These are phyloP conservation scores for Lamellibrachia satsuma DNA, from an alignment of 2,888 invertebrate species.

Conservation along the genomic window DNA sequence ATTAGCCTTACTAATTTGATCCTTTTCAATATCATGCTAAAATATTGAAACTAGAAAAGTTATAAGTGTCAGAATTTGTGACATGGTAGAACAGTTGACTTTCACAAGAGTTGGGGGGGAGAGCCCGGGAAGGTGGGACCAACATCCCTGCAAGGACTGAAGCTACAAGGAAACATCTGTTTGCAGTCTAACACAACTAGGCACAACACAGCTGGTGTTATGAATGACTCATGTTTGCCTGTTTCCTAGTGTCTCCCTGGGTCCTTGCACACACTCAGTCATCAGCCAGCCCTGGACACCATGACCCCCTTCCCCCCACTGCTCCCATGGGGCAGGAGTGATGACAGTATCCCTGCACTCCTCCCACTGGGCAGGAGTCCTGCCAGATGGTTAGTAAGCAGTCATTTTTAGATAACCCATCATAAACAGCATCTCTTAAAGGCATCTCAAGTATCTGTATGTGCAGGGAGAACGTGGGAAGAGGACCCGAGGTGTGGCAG, in stretches of 20 bases:
- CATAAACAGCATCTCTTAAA: background rate
- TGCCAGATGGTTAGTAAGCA: background rate
- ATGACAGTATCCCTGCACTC: background rate
- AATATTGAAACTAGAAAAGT: too few species aligned
- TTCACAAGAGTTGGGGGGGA: too few species aligned
- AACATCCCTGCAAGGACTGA: background rate
- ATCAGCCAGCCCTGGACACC: too few species aligned
- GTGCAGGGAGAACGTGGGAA: background rate
- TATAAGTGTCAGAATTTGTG: too few species aligned
- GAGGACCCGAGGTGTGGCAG: background rate
- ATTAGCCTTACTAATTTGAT: too few species aligned
- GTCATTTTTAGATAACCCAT: constrained; percentile 11
- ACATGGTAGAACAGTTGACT: too few species aligned
- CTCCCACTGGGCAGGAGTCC: background rate
- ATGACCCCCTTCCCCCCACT: too few species aligned
- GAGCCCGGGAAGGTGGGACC: too few species aligned
- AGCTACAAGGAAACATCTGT: constrained; percentile 7
- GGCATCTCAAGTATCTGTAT: background rate
- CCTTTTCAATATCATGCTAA: too few species aligned
- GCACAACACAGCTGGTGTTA: background rate
- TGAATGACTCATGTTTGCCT: background rate
- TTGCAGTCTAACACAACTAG: background rate
- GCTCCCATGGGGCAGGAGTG: background rate
- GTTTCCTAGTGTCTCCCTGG: background rate
- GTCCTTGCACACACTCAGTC: background rate